Conservation (phyloP, 2,113 vertebrate species). For the Xenopus laevis region DNA sequence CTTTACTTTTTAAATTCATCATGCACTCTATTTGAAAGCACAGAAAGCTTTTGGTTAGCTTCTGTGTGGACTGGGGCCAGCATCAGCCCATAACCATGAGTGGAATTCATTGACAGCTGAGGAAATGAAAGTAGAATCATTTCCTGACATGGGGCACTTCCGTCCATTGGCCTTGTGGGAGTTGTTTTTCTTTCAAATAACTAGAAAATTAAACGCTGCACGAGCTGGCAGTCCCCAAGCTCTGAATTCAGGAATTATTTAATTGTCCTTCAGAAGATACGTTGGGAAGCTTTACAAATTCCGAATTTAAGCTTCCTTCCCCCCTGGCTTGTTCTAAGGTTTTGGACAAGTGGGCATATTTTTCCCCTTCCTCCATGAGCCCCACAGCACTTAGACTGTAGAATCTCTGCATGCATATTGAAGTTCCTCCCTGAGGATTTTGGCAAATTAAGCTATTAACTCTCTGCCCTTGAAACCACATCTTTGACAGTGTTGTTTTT, state of each 20-base stretch:
- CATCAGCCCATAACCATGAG: constrained; percentile 60
- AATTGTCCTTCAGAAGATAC: constrained; percentile 50
- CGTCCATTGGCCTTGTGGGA: constrained; percentile 51
- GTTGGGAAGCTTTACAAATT: constrained; percentile 1
- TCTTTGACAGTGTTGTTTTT: constrained; percentile 35
- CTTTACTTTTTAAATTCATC: constrained; percentile 25
- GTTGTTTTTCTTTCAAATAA: constrained; percentile 51
- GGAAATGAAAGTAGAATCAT: constrained; percentile 60
- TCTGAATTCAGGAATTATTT: constrained; percentile 42
- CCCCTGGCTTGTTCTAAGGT: constrained; percentile 28
- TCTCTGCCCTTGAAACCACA: constrained; percentile 39
- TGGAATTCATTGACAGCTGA: constrained; percentile 61
- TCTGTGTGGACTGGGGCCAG: constrained; percentile 69
- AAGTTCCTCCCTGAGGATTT: constrained; percentile 33
- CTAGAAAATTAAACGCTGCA: constrained; percentile 51
- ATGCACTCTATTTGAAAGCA: constrained; percentile 9
- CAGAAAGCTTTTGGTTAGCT: constrained; percentile 72
- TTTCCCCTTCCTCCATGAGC: constrained; percentile 24
- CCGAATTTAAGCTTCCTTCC: constrained; percentile 18
- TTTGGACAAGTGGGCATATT: constrained; percentile 33
- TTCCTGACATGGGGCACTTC: constrained; percentile 59
- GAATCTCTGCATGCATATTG: constrained; percentile 37
- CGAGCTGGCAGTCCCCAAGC: constrained; percentile 50
- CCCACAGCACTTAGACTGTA: constrained; percentile 31
- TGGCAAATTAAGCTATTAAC: constrained; percentile 46